Evolutionary conservation across 2,888 invertebrate genomes (phyloP).

Genomic region (Folsomia manolachei): DNA sequence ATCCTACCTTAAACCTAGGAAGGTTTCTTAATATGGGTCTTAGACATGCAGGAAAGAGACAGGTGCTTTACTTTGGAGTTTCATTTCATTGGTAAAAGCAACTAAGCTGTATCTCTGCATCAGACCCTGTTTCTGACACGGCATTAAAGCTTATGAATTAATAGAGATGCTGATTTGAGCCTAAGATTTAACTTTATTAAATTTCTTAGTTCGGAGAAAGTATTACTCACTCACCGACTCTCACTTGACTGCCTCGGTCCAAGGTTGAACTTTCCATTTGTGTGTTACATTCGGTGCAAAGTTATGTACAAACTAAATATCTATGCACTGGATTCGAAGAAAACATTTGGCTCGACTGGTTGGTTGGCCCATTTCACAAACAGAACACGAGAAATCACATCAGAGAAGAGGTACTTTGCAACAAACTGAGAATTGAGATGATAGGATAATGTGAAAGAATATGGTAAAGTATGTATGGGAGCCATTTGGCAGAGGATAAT

Average conservation of each 20-base stretch:
- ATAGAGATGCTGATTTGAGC: neutral
- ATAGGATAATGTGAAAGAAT: neutral
- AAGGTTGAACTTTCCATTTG: too few species aligned
- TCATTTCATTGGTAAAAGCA: too few species aligned
- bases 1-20: too few species aligned
- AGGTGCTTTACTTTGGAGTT: too few species aligned
- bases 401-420: neutral
- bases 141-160: neutral
- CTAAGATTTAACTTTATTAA: neutral
- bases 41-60: too few species aligned
- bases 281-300: too few species aligned
- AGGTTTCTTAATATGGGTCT: too few species aligned
- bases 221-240: too few species aligned
- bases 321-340: too few species aligned
- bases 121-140: neutral
- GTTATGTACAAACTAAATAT: too few species aligned
- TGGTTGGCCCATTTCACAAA: neutral
- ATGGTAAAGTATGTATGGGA: neutral
- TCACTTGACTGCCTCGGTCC: too few species aligned
- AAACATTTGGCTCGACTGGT: neutral
- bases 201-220: conserved; percentile 1
- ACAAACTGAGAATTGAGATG: conserved; percentile 5
- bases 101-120: too few species aligned
- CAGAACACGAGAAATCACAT: neutral
- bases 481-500: neutral